Evolutionary conservation across 1,140 invertebrate genomes (phyloP).

Genomic region (Lucilia cuprina): DNA sequence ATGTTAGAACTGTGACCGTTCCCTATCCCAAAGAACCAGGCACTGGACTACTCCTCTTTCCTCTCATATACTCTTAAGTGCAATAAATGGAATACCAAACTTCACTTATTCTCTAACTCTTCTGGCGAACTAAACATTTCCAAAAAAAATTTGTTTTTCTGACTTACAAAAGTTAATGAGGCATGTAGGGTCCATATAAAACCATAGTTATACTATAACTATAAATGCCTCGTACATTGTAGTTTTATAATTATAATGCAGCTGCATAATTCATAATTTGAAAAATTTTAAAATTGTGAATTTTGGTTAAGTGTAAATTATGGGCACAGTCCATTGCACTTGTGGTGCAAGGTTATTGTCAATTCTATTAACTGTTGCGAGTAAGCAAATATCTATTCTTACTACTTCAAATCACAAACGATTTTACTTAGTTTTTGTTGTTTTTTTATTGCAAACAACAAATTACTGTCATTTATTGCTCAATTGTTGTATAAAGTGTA

Average conservation of each 20-base stretch:
- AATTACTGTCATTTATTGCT: background rate
- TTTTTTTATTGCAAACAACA: background rate
- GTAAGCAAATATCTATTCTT: background rate
- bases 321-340: constrained; percentile 1
- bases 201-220: background rate
- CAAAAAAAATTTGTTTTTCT: no score
- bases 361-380: background rate
- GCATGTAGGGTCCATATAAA: background rate
- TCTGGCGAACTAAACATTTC: no score
- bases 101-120: no score
- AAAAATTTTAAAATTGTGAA: background rate
- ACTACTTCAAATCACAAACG: background rate
- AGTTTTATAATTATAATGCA: background rate
- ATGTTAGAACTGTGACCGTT: no score
- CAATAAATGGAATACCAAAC: no score
- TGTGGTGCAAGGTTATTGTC: constrained; percentile 23
- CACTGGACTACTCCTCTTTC: no score
- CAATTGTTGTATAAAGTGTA: background rate
- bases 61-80: no score
- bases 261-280: background rate
- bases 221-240: background rate
- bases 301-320: background rate
- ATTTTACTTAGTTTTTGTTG: background rate
- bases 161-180: no score
- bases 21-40: no score